Percentiles rank a stretch among this genome's conserved stretches.
These are phyloP conservation scores for Molorchus minor DNA, from an alignment of 2,888 invertebrate genomes.

Conservation along the genomic window DNA sequence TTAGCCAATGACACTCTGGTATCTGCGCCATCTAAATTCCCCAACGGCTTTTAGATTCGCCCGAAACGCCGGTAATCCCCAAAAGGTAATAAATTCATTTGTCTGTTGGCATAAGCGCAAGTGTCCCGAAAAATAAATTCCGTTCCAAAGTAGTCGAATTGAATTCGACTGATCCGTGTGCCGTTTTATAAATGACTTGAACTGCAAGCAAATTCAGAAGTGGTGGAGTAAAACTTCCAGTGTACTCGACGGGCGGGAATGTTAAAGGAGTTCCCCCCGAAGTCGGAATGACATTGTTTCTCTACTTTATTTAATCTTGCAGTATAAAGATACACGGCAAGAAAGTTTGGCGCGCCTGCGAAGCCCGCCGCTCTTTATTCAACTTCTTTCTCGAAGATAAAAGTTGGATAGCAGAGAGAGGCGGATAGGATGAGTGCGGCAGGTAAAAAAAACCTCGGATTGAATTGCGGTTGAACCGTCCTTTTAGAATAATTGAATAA, in stretches of 20 bases:
- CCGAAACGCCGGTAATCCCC: not conserved
- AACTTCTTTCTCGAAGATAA: constrained; percentile 35
- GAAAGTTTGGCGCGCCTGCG: constrained; percentile 40
- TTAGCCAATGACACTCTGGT: too few relatives aligned
- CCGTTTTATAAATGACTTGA: constrained; percentile 18
- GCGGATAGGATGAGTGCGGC: constrained; percentile 41
- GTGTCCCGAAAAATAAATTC: not conserved
- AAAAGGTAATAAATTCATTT: not conserved
- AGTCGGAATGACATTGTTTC: constrained; percentile 51
- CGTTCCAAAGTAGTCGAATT: constrained; percentile 1
- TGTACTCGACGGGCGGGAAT: constrained; percentile 24
- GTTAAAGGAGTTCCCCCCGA: constrained; percentile 43
- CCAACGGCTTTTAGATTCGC: too few relatives aligned
- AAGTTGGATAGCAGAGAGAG: constrained; percentile 34
- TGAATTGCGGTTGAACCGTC: constrained; percentile 55
- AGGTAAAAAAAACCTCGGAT: constrained; percentile 51
- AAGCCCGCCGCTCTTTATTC: constrained; percentile 35
- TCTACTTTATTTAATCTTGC: constrained; percentile 50
- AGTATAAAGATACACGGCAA: constrained; percentile 44
- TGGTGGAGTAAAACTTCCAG: constrained; percentile 26
- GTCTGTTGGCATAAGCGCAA: not conserved
- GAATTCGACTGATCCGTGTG: constrained; percentile 2
- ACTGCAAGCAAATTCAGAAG: constrained; percentile 25
- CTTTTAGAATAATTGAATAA: constrained; percentile 59
- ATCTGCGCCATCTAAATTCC: too few relatives aligned